Base-by-base conservation (phyloP, 2,113 vertebrate genomes). In the Crypturellus undulatus region DNA sequence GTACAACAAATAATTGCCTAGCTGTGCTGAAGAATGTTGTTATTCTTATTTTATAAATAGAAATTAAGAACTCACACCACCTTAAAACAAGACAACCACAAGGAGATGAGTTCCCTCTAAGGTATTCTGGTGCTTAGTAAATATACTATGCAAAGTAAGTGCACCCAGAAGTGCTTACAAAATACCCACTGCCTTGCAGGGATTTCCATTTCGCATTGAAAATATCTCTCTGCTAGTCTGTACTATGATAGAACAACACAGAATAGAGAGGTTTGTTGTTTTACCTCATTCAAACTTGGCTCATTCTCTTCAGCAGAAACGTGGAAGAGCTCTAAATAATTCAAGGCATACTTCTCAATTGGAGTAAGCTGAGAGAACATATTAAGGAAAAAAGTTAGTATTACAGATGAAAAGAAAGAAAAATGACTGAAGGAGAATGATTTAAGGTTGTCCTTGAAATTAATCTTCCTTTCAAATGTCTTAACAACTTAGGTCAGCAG, bases 341-440 rank as follows among this genome's bases (percentile, higher is more conserved):
- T 98, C 93, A 99, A 97, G 58, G 99, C 99, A 42, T 99, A 99
- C 86, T 98, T 98, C 97, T 99, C 99, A 90, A 99, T 99, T n/a
- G 99, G 99, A 58, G 99, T 99, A 84, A 99, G 98, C 99, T 99
- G 94, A 92, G 81, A 60, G 64, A 78, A 90, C 2, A 71, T 1
- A 92, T n/a, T 70, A 67, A 86, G 40, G 56, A 11, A 68, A 70
- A 58, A 52, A 62, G 22, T 85, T 36, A 93, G 65, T 34, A 79
- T 8, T 89, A 25, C 68, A 1, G 22, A 42, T n/a, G 89, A 71
- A 10, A 86, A 32, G 54, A 69, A 76, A 70, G 32, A 65, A 68
- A 67, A 3, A 5, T 21, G 45, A 15, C 19, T 28, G 17, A 87
- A 88, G 22, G 16, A 81, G 21, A 63, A 10, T 3, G 26, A 75